Conservation (phyloP, 53 echinoderm and acorn worm genomes). For the Apostichopus leukothele region DNA sequence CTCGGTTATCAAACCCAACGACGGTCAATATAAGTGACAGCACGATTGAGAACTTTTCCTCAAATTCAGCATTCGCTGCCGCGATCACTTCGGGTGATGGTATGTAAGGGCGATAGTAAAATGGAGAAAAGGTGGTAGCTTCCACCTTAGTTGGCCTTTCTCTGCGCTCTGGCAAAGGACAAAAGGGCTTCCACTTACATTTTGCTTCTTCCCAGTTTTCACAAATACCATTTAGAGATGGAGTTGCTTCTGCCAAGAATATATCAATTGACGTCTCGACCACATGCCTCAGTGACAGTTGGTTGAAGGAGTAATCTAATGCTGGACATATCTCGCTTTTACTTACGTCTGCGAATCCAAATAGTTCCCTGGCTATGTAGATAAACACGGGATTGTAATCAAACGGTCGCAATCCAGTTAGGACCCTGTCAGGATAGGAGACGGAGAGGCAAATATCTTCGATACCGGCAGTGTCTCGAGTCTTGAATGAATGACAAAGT, state of each 20-base stretch:
- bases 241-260: not conserved
- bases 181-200: constrained; percentile 28
- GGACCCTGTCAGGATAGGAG: not conserved
- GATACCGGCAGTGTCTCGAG: not conserved
- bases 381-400: not conserved
- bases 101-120: not conserved
- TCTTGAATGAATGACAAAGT: not conserved
- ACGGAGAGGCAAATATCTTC: not conserved
- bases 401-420: constrained; percentile 7
- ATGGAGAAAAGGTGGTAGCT: not conserved
- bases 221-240: not conserved
- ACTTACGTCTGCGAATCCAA: constrained; percentile 14
- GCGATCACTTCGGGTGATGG: constrained; percentile 8
- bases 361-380: not conserved
- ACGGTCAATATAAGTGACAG: not conserved
- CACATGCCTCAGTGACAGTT: not conserved
- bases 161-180: constrained; percentile 6
- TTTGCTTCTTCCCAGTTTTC: constrained; percentile 1
- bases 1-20: not conserved
- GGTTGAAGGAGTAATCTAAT: not conserved
- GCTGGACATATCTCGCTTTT: constrained; percentile 15
- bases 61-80: constrained; percentile 1
- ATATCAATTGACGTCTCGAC: not conserved
- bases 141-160: no score
- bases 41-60: not conserved